Conservation (phyloP, 2,113 vertebrate species). For the Chlorodrepanis virens region DNA sequence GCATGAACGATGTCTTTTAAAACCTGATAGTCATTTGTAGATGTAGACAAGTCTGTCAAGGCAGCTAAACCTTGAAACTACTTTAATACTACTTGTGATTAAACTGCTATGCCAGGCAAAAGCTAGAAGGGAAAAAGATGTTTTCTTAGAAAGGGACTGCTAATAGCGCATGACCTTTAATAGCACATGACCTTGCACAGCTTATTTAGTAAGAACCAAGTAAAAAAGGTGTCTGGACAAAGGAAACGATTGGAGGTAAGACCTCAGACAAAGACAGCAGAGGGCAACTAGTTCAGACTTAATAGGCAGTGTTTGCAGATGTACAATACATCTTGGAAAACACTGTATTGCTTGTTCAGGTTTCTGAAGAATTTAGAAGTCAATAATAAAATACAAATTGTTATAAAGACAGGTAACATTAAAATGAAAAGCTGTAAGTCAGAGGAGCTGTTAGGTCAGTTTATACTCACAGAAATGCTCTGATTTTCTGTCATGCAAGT, state of each 20-base stretch:
- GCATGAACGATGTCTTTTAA: not conserved
- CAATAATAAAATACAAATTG: not conserved
- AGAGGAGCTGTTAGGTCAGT: not conserved
- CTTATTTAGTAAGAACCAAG: not conserved
- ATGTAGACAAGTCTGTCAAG: not conserved
- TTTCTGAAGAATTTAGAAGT: not conserved
- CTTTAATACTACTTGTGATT: not conserved
- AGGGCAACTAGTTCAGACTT: not conserved
- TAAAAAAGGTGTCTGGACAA: not conserved
- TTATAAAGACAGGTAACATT: not conserved
- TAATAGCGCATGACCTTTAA: not conserved
- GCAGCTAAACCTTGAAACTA: not conserved
- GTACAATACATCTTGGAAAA: not conserved
- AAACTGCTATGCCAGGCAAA: not conserved
- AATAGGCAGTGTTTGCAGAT: not conserved
- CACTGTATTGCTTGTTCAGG: not conserved
- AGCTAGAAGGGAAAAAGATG: not conserved
- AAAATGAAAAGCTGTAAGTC: not conserved
- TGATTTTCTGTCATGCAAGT: not conserved
- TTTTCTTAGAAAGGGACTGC: not conserved
- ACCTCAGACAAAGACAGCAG: not conserved
- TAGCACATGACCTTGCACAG: not conserved
- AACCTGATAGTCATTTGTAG: not conserved
- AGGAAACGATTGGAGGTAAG: not conserved
- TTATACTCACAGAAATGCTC: not conserved